Conservation (phyloP, 2,797 vertebrate genomes). For the Hyperoplus immaculatus region DNA sequence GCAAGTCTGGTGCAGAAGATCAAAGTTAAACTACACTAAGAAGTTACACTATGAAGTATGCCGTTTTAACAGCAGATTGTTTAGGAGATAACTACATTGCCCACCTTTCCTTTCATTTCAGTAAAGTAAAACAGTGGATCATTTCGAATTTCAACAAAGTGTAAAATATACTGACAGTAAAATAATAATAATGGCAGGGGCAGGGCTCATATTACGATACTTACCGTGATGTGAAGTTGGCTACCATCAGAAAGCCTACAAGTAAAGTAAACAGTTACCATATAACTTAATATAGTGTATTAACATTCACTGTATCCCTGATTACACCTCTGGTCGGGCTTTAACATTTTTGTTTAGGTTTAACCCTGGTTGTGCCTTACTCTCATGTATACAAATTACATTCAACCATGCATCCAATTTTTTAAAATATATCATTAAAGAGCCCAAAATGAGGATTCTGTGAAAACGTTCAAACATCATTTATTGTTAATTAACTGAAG, state of each 20-base stretch:
- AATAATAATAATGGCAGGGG: slow-evolving; percentile 1
- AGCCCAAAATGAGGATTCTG: too few species aligned
- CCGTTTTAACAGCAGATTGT: too few species aligned
- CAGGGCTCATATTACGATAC: background rate
- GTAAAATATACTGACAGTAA: background rate
- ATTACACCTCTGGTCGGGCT: background rate
- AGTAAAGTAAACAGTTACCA: background rate
- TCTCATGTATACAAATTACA: background rate
- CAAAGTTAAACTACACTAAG: too few species aligned
- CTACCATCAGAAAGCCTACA: background rate
- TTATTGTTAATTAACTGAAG: too few species aligned
- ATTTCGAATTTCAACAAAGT: background rate
- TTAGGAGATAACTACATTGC: background rate
- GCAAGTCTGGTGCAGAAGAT: background rate
- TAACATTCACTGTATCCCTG: background rate
- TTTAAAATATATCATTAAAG: background rate
- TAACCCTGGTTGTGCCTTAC: background rate
- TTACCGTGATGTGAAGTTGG: background rate
- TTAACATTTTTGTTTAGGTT: background rate
- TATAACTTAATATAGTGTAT: background rate
- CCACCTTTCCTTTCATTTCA: background rate
- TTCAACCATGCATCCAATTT: background rate
- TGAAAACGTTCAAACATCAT: too few species aligned
- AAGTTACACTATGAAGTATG: too few species aligned
- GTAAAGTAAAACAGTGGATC: background rate